phyloP scores from a whole-genome alignment of 2,888 invertebrate species.

The Drosophila tripunctata region DNA sequence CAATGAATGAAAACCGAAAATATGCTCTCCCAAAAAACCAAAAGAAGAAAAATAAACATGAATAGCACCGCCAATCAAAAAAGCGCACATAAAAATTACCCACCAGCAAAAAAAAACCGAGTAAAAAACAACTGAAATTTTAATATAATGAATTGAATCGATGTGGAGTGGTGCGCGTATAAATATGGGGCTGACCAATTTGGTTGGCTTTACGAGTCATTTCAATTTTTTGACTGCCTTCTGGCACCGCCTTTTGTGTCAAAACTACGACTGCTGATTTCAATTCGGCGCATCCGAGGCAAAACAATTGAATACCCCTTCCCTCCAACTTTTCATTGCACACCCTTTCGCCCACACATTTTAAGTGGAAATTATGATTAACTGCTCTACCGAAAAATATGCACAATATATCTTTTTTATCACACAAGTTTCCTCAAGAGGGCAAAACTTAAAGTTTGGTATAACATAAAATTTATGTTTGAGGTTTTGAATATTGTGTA shows the following conservation, averaged over 20 bases:
- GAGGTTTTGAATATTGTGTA: no score
- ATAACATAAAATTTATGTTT: no score
- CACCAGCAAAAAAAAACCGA: constrained; percentile 61
- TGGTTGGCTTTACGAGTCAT: constrained; percentile 44
- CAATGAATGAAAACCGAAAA: constrained; percentile 15
- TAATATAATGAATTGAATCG: constrained; percentile 12
- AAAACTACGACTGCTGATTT: constrained; percentile 77
- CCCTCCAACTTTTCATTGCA: no score
- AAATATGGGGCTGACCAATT: constrained; percentile 45
- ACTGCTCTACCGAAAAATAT: constrained; percentile 26
- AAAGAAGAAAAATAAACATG: no score
- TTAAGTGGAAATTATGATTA: constrained; percentile 57
- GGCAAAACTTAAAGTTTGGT: neutral
- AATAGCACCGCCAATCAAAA: constrained; percentile 75
- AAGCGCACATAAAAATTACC: constrained; percentile 73
- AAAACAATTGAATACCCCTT: constrained; percentile 64
- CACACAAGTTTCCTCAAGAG: neutral
- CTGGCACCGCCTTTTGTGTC: constrained; percentile 72
- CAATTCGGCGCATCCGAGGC: constrained; percentile 30
- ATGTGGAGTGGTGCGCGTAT: constrained; percentile 36
- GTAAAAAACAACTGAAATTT: constrained; percentile 7
- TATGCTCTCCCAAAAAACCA: constrained; percentile 3
- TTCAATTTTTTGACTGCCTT: constrained; percentile 18
- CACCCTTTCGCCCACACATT: no score
- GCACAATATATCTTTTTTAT: constrained; percentile 12